These are phyloP conservation scores for Ooceraea biroi DNA, from an alignment of 1,140 invertebrate species.

Conservation along the genomic window DNA sequence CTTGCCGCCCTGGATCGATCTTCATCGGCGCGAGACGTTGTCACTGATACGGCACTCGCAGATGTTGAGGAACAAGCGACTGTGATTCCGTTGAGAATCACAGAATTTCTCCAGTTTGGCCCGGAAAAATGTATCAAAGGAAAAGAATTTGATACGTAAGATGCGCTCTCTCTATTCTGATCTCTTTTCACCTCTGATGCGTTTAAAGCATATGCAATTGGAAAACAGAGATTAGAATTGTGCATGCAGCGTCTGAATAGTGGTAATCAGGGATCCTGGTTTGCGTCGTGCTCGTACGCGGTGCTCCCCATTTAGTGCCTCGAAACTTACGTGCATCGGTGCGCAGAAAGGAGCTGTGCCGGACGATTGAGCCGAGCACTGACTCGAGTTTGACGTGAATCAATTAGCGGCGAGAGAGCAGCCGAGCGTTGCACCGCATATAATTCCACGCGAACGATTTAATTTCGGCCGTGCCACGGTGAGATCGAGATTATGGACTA, in stretches of 20 bases:
- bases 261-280: neutral
- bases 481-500: slow-evolving; percentile 54
- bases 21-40: too few species aligned
- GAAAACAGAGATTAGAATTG: too few species aligned
- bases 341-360: slow-evolving; percentile 11
- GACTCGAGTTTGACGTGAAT: slow-evolving; percentile 50
- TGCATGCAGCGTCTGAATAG: neutral
- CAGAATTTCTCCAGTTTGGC: too few species aligned
- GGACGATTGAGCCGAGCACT: slow-evolving; percentile 38
- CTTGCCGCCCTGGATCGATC: neutral
- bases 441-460: slow-evolving; percentile 59
- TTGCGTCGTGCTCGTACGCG: neutral
- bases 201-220: too few species aligned
- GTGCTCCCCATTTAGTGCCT: neutral
- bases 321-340: neutral
- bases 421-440: slow-evolving; percentile 34
- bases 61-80: too few species aligned
- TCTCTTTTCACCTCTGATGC: too few species aligned
- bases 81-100: too few species aligned
- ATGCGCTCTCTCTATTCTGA: too few species aligned
- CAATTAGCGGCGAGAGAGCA: slow-evolving; percentile 50
- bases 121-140: too few species aligned
- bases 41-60: too few species aligned
- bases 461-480: slow-evolving; percentile 37
- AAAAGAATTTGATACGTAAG: too few species aligned